phyloP scores from a whole-genome alignment of 2,888 invertebrate species.

The Ferdinandea cuprea region DNA sequence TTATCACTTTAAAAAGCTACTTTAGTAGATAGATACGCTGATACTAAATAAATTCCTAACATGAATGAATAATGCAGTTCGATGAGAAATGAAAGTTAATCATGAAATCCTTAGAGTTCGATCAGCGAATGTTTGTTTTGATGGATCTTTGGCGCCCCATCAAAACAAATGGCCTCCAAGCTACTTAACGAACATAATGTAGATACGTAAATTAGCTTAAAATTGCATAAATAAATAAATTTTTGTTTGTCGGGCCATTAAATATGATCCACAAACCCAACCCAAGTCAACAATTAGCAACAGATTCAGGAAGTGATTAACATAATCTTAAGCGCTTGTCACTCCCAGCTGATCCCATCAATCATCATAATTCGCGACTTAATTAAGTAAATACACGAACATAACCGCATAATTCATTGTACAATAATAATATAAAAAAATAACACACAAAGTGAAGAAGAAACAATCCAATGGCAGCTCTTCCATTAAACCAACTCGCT shows the following conservation, averaged over 20 bases:
- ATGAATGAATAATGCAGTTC: too few relatives aligned
- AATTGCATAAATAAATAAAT: background rate
- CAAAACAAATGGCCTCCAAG: too few relatives aligned
- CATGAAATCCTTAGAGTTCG: too few relatives aligned
- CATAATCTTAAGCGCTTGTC: constrained; percentile 28
- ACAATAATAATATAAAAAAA: background rate
- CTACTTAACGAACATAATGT: too few relatives aligned
- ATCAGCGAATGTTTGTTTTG: too few relatives aligned
- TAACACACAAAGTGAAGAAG: constrained; percentile 14
- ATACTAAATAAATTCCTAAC: too few relatives aligned
- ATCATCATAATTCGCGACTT: constrained; percentile 59
- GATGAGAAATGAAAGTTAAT: too few relatives aligned
- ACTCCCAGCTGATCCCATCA: constrained; percentile 43
- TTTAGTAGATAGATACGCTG: too few relatives aligned
- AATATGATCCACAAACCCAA: background rate
- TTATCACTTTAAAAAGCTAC: too few relatives aligned
- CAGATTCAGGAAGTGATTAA: constrained; percentile 60
- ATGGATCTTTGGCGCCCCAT: too few relatives aligned
- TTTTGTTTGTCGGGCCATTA: background rate
- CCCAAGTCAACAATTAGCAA: constrained; percentile 31
- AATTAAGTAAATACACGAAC: constrained; percentile 55
- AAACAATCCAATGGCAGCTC: constrained; percentile 58
- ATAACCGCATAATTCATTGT: constrained; percentile 25
- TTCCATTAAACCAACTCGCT: constrained; percentile 43
- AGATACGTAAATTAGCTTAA: too few relatives aligned